Conservation (phyloP, 2,797 vertebrate genomes). For the Galagoides demidoff region DNA sequence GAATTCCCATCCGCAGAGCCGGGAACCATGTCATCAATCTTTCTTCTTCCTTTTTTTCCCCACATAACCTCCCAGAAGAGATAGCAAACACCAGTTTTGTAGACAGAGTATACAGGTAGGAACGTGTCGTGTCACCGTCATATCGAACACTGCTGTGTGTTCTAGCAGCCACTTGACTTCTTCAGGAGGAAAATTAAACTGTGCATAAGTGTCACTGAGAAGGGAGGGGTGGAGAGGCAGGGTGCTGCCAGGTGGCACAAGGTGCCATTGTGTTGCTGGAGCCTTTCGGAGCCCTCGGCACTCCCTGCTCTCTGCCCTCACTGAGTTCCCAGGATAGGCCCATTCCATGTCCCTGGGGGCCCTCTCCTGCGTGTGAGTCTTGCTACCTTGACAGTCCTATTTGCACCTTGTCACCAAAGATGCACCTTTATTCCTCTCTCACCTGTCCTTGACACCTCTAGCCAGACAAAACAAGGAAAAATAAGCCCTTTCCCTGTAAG, state of each 20-base stretch:
- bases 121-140: background rate
- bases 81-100: background rate
- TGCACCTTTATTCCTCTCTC: background rate
- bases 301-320: background rate
- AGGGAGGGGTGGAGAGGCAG: background rate
- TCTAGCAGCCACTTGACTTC: background rate
- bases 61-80: background rate
- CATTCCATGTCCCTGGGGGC: accelerated
- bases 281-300: background rate
- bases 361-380: background rate
- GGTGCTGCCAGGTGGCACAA: background rate
- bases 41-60: background rate
- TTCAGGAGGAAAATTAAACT: background rate
- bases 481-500: background rate
- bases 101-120: background rate
- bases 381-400: background rate
- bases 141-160: accelerated
- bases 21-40: background rate
- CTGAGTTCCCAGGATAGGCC: too few species aligned
- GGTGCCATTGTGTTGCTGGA: background rate
- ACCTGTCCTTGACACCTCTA: background rate
- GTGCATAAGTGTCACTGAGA: accelerated
- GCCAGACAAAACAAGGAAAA: background rate
- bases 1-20: background rate
- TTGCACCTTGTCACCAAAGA: background rate